These are phyloP conservation scores for Columba livia DNA, from an alignment of 2,113 vertebrate genomes.

Conservation along the genomic window DNA sequence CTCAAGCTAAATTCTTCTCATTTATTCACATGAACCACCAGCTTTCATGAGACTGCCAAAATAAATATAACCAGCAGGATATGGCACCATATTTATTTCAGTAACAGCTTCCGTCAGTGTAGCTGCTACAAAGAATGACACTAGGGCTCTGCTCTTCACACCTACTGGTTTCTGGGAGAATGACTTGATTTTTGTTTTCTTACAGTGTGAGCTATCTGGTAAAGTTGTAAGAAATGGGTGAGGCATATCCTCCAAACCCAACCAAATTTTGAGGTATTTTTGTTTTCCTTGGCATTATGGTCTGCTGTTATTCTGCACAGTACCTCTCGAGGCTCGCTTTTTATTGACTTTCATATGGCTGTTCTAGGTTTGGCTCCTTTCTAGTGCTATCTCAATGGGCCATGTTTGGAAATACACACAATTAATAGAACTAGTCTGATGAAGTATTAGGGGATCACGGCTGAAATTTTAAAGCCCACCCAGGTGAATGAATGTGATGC, in stretches of 20 bases:
- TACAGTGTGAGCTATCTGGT: neutral
- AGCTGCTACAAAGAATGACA: neutral
- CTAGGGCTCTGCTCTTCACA: neutral
- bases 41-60: slow-evolving; percentile 1
- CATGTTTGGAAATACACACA: neutral
- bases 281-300: neutral
- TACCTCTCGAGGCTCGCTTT: neutral
- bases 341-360: neutral
- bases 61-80: slow-evolving; percentile 17
- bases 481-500: neutral
- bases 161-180: neutral
- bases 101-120: neutral
- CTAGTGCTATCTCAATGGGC: neutral
- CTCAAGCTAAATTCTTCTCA: slow-evolving; percentile 36
- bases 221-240: neutral
- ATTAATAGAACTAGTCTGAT: neutral
- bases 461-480: neutral
- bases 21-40: slow-evolving; percentile 20
- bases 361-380: neutral
- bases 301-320: neutral
- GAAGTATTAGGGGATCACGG: neutral
- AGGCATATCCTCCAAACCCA: neutral
- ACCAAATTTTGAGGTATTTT: neutral
- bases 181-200: neutral
- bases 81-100: slow-evolving; percentile 1